Conservation (phyloP, 2,113 vertebrate genomes). For the Gasterosteus aculeatus region DNA sequence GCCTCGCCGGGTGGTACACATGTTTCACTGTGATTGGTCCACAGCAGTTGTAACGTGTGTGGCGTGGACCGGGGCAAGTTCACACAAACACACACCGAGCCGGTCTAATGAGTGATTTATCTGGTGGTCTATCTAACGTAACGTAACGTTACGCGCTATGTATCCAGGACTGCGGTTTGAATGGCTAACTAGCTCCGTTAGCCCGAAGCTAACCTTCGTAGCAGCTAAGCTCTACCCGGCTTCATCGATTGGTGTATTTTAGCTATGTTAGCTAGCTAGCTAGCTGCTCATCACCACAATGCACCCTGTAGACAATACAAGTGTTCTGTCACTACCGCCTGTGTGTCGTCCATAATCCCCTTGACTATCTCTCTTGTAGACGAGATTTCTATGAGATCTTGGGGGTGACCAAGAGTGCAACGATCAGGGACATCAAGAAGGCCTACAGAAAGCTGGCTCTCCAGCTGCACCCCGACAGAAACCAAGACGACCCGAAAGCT, state of each 20-base stretch:
- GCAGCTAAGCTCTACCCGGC: neutral
- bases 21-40: conserved; percentile 86
- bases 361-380: conserved; percentile 68
- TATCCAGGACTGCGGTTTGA: neutral
- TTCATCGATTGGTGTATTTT: neutral
- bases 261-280: neutral
- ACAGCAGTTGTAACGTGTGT: conserved; percentile 36
- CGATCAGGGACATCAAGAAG: conserved; percentile 97
- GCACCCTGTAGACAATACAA: too few relatives aligned
- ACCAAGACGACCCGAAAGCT: conserved; percentile 93
- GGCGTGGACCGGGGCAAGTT: neutral
- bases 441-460: conserved; percentile 96
- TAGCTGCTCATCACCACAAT: neutral
- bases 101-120: neutral
- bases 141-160: too few relatives aligned
- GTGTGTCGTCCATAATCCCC: neutral
- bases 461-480: conserved; percentile 96
- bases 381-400: conserved; percentile 97
- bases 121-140: too few relatives aligned
- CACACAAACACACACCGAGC: neutral
- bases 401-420: conserved; percentile 90
- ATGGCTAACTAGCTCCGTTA: conserved; percentile 14
- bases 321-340: neutral
- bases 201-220: conserved; percentile 10
- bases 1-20: conserved; percentile 78